phyloP scores from a whole-genome alignment of 2,888 invertebrate species.

The Eledone cirrhosa region DNA sequence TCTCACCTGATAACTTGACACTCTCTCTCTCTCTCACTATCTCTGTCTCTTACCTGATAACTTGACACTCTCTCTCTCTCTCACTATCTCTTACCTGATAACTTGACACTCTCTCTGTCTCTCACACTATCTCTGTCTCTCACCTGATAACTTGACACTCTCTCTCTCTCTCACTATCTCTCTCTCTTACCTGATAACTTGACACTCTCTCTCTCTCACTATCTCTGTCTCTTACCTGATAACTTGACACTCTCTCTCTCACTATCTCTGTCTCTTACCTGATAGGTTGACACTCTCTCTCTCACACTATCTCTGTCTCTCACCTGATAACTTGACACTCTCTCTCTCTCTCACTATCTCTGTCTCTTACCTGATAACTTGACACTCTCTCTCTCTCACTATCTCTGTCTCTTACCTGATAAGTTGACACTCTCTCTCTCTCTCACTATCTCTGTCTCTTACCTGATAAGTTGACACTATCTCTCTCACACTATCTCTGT shows the following conservation, averaged over 20 bases:
- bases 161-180: too few relatives aligned
- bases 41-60: conserved; percentile 55
- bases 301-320: background rate
- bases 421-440: conserved; percentile 47
- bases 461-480: conserved; percentile 60
- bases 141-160: conserved; percentile 58
- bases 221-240: conserved; percentile 51
- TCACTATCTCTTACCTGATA: conserved; percentile 55
- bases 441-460: too few relatives aligned
- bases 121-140: background rate
- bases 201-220: conserved; percentile 42
- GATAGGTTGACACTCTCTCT: conserved; percentile 50
- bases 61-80: conserved; percentile 41
- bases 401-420: conserved; percentile 51
- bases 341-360: too few relatives aligned
- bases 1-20: conserved; percentile 56
- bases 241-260: conserved; percentile 51
- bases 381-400: conserved; percentile 42
- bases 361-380: conserved; percentile 52
- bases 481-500: too few relatives aligned
- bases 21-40: conserved; percentile 35
- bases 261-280: conserved; percentile 44
- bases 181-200: conserved; percentile 50
- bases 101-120: conserved; percentile 46
- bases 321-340: conserved; percentile 58